A percentile compares a stretch with the other conserved stretches of the same genome.
Evolutionary conservation across 2,888 invertebrate species (phyloP).

Genomic region (Disparrhopalites patrizii): DNA sequence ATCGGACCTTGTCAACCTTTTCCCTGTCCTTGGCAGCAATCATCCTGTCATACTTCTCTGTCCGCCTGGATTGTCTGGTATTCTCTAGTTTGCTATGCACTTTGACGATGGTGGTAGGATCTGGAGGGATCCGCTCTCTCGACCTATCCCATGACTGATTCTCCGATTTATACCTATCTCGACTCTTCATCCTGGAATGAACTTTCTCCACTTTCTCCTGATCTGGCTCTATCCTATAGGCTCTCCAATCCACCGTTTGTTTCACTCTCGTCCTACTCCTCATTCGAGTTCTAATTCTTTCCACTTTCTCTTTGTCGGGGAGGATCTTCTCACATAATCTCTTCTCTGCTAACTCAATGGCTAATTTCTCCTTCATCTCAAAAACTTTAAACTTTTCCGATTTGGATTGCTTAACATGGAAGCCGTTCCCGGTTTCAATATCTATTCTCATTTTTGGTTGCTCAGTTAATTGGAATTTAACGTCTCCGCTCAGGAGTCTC

Average conservation of each 20-base stretch:
- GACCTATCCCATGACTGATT: slow-evolving; percentile 13
- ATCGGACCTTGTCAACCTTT: slow-evolving; percentile 11
- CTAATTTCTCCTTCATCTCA: slow-evolving; percentile 69
- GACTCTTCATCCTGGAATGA: slow-evolving; percentile 20
- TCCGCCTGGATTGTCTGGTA: background rate
- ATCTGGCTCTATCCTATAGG: slow-evolving; percentile 22
- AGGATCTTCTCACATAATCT: slow-evolving; percentile 51
- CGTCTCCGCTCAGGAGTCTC: slow-evolving; percentile 23
- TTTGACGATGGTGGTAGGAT: slow-evolving; percentile 5
- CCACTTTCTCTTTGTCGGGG: slow-evolving; percentile 52
- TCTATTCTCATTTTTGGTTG: background rate
- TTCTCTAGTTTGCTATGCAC: slow-evolving; percentile 10
- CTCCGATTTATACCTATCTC: slow-evolving; percentile 10
- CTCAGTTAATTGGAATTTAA: slow-evolving; percentile 16
- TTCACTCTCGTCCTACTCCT: slow-evolving; percentile 23
- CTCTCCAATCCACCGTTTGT: slow-evolving; percentile 25
- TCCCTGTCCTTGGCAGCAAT: too few species aligned
- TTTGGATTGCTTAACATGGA: slow-evolving; percentile 7
- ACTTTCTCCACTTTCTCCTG: slow-evolving; percentile 9
- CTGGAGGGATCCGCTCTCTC: slow-evolving; percentile 18
- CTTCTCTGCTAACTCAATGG: slow-evolving; percentile 60
- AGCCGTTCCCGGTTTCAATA: background rate
- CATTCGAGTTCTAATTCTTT: slow-evolving; percentile 38
- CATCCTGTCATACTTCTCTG: background rate
- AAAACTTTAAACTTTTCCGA: slow-evolving; percentile 57